Percentiles rank a stretch among this genome's conserved stretches.
These are phyloP conservation scores for Pristionchus exspectatus DNA, from an alignment of 2,888 invertebrate species.

Conservation along the genomic window DNA sequence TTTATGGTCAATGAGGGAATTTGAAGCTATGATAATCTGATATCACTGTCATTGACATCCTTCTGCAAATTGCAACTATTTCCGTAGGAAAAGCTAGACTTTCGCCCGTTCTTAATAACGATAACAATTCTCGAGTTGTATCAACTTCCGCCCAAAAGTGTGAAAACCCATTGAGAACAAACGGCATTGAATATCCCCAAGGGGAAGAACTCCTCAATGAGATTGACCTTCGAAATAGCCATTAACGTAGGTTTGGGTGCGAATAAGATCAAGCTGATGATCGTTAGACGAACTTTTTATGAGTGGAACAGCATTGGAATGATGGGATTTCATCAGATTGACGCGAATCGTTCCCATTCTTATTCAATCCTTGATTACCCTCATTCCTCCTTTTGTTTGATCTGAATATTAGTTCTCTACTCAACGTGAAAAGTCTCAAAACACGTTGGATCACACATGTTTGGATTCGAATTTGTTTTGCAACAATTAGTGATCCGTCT, in stretches of 20 bases:
- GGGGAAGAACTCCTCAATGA: conserved; percentile 6
- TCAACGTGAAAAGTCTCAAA: conserved; percentile 1
- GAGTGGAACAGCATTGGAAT: conserved; percentile 16
- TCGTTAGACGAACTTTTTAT: conserved; percentile 31
- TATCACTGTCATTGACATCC: not conserved
- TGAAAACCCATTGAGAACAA: not conserved
- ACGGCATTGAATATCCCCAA: not conserved
- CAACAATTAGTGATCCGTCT: conserved; percentile 6
- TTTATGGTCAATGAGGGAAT: conserved; percentile 17
- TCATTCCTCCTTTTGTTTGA: not conserved
- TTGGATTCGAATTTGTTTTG: conserved; percentile 29
- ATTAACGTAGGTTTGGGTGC: not conserved
- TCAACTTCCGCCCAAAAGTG: not conserved
- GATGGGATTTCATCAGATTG: conserved; percentile 36
- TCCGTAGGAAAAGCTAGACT: not conserved
- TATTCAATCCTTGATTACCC: not conserved
- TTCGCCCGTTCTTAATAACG: not conserved
- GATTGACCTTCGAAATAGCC: not conserved
- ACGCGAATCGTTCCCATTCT: not conserved
- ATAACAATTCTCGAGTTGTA: not conserved
- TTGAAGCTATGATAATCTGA: conserved; percentile 18
- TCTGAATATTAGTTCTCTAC: conserved; percentile 6
- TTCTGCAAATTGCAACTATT: not conserved
- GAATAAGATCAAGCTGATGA: conserved; percentile 6
- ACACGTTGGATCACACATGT: conserved; percentile 13